Evolutionary conservation across 2,797 vertebrate species (phyloP).

Genomic region (Peromyscus melanophrys): DNA sequence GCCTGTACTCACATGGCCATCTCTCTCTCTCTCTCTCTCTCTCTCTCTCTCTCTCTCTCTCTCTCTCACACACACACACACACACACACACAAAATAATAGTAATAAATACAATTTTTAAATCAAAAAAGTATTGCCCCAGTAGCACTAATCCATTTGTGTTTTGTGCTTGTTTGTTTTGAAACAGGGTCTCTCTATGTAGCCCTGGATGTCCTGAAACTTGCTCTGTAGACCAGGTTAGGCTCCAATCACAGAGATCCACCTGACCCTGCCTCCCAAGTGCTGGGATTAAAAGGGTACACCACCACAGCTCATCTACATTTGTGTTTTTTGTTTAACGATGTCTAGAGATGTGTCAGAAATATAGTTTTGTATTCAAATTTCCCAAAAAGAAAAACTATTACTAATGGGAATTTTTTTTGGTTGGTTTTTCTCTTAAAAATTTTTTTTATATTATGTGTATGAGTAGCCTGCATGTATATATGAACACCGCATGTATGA

Average conservation of each 20-base stretch:
- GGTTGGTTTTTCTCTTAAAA: neutral
- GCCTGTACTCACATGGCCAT: neutral
- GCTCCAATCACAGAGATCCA: neutral
- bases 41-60: no score
- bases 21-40: no score
- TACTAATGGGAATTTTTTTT: neutral
- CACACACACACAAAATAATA: no score
- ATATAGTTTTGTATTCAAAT: neutral
- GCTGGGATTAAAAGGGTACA: neutral
- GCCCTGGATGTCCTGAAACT: neutral
- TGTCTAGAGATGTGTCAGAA: conserved; percentile 34
- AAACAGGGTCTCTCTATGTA: neutral
- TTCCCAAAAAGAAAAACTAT: conserved; percentile 46
- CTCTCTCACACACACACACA: neutral
- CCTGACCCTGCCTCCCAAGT: neutral
- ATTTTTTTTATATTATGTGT: neutral
- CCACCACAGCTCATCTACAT: neutral
- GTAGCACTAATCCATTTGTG: neutral
- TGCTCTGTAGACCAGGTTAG: neutral
- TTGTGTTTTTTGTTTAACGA: neutral
- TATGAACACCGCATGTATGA: neutral
- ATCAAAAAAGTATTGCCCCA: neutral
- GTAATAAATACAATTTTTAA: neutral
- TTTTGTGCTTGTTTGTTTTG: neutral
- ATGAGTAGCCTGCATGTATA: no score